phyloP scores from a whole-genome alignment of 2,113 vertebrate species.

The Coryphaenoides rupestris region DNA sequence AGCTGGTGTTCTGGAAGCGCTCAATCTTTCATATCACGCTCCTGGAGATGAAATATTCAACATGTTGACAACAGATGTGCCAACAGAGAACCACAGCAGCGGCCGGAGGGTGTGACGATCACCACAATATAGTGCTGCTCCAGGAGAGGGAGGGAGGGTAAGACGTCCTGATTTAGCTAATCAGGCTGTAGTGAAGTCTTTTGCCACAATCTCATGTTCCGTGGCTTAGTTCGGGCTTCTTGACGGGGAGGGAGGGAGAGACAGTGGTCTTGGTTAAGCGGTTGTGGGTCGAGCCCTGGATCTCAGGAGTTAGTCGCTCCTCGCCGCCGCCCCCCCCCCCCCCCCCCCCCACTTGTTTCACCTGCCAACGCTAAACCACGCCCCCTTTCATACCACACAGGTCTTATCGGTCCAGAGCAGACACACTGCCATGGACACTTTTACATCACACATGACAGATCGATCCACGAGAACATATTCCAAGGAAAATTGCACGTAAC shows the following conservation, averaged over 20 bases:
- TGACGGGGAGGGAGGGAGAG: too few relatives aligned
- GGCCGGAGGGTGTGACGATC: background rate
- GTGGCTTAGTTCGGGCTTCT: too few relatives aligned
- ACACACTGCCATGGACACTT: constrained; percentile 5
- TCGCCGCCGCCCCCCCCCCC: too few relatives aligned
- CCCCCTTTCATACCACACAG: too few relatives aligned
- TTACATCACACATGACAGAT: constrained; percentile 28
- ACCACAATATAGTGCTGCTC: background rate
- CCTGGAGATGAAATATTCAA: constrained; percentile 5
- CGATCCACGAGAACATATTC: constrained; percentile 21
- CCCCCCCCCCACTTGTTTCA: too few relatives aligned
- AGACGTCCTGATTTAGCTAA: background rate
- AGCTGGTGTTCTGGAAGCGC: constrained; percentile 4
- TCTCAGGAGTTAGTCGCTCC: too few relatives aligned
- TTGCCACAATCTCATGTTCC: too few relatives aligned
- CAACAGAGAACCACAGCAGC: background rate
- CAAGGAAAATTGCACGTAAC: constrained; percentile 16
- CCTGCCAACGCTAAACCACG: too few relatives aligned
- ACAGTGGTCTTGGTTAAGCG: too few relatives aligned
- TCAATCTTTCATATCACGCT: background rate
- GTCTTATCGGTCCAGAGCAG: too few relatives aligned
- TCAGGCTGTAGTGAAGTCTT: too few relatives aligned
- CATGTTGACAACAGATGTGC: background rate
- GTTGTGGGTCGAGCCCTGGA: too few relatives aligned
- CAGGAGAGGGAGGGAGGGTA: background rate